These are phyloP conservation scores for Alosa sapidissima DNA, from an alignment of 2,797 vertebrate genomes.

Conservation along the genomic window DNA sequence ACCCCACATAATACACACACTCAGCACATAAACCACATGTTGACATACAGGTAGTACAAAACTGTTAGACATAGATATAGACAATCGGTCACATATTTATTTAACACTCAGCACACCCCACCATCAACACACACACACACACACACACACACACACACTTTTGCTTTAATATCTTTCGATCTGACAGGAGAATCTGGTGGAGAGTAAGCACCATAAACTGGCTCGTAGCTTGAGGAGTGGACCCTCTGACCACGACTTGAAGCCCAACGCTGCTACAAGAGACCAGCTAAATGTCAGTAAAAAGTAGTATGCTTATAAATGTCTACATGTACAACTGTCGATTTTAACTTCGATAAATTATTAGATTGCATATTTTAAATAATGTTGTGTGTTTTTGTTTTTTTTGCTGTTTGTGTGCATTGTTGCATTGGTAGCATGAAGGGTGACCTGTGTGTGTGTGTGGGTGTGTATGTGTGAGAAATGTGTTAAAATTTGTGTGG, in stretches of 20 bases:
- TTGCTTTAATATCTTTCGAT: not conserved
- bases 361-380: not conserved
- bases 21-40: not conserved
- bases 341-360: too few relatives aligned
- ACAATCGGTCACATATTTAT: too few relatives aligned
- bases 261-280: constrained; percentile 93
- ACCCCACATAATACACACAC: not conserved
- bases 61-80: too few relatives aligned
- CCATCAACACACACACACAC: too few relatives aligned
- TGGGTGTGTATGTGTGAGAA: constrained; percentile 3
- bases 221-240: constrained; percentile 95
- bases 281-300: constrained; percentile 94
- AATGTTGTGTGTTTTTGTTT: not conserved
- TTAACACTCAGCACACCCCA: too few relatives aligned
- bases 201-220: constrained; percentile 98
- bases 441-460: not conserved
- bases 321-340: too few relatives aligned
- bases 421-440: not conserved
- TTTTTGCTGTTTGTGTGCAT: not conserved
- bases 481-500: constrained; percentile 12
- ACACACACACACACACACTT: too few relatives aligned
- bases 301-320: not conserved
- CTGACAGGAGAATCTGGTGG: constrained; percentile 92
- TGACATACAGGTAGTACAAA: too few relatives aligned
- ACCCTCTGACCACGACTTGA: constrained; percentile 95